These are phyloP conservation scores for Hypanus sabinus DNA, from an alignment of 2,113 vertebrate genomes.

Conservation along the genomic window DNA sequence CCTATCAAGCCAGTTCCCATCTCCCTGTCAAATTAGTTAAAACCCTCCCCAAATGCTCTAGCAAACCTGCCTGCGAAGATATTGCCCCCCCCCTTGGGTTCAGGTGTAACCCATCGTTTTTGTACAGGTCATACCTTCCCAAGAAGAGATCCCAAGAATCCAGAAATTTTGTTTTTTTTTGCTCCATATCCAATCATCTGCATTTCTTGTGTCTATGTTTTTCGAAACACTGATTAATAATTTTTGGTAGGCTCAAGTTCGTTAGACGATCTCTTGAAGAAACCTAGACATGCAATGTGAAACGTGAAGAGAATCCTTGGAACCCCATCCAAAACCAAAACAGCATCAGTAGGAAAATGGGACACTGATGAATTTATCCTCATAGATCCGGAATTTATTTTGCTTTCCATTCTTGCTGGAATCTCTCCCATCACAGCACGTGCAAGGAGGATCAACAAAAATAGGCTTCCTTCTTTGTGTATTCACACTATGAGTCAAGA, in stretches of 20 bases:
- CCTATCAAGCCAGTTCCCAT: too few species aligned
- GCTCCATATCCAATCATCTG: too few species aligned
- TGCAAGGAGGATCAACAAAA: background rate
- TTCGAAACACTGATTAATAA: background rate
- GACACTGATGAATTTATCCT: background rate
- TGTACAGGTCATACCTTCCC: too few species aligned
- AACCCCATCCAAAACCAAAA: background rate
- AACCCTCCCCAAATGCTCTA: too few species aligned
- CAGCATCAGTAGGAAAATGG: background rate
- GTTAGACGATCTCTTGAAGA: background rate
- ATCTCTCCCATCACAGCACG: background rate
- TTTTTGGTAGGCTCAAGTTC: background rate
- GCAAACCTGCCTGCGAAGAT: too few species aligned
- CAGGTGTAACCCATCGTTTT: too few species aligned
- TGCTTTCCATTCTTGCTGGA: background rate
- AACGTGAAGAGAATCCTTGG: background rate
- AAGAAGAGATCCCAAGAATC: too few species aligned
- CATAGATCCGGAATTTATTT: background rate
- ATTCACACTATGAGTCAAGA: background rate
- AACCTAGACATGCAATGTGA: background rate
- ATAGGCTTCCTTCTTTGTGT: background rate
- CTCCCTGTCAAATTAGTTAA: too few species aligned
- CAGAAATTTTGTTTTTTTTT: too few species aligned
- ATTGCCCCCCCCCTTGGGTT: too few species aligned
- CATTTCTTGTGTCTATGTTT: too few species aligned